Conservation (phyloP, 1,140 invertebrate genomes). For the Lordiphosa mommai region DNA sequence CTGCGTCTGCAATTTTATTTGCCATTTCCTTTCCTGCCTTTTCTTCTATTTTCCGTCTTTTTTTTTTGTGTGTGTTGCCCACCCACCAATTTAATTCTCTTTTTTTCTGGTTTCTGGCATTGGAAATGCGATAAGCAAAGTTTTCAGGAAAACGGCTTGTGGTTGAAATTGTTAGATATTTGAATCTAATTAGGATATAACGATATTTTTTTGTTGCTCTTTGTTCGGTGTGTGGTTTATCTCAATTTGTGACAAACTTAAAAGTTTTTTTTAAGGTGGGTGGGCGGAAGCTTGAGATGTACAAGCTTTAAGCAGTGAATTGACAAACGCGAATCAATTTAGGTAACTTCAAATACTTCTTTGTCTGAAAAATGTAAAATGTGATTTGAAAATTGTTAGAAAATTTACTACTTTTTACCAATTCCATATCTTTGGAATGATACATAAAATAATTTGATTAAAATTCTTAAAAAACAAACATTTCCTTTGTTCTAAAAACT, state of each 20-base stretch:
- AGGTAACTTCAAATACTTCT: no score
- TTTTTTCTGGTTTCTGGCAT: constrained; percentile 34
- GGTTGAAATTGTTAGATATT: constrained; percentile 65
- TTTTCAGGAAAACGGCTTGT: constrained; percentile 53
- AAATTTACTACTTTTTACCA: no score
- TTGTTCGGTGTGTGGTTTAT: neutral
- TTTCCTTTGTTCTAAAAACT: neutral
- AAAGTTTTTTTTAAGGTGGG: neutral
- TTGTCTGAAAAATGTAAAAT: no score
- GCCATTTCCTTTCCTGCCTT: constrained; percentile 16
- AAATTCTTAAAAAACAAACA: no score
- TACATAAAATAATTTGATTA: neutral
- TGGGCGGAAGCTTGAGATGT: no score
- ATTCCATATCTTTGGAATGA: no score
- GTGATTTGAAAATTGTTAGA: no score
- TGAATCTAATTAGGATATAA: constrained; percentile 74
- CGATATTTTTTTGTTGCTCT: constrained; percentile 24
- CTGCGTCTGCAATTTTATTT: constrained; percentile 75
- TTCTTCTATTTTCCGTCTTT: neutral
- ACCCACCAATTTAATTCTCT: constrained; percentile 13
- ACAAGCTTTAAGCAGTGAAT: no score
- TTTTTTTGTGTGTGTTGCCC: neutral
- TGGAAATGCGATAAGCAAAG: constrained; percentile 53
- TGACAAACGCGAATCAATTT: no score
- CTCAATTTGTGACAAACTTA: constrained; percentile 3